Evolutionary conservation across 2,888 invertebrate species (phyloP).

Genomic region (Eilema griseolum): DNA sequence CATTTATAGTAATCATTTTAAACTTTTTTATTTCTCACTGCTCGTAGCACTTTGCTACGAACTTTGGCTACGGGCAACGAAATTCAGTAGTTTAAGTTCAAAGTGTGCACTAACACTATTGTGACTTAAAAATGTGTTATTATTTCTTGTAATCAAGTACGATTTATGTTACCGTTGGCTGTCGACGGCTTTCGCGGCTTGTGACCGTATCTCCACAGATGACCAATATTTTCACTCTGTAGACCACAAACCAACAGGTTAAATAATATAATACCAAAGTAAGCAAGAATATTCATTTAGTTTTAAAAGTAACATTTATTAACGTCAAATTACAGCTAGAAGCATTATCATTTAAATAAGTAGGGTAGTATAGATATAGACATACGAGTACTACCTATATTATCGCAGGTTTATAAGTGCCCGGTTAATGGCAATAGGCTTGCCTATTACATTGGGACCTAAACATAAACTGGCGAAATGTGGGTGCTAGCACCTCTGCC

Average conservation of each 20-base stretch:
- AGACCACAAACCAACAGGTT: background rate
- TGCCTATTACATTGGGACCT: too few species aligned
- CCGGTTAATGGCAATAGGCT: too few species aligned
- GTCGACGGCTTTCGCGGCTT: too few species aligned
- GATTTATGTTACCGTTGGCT: background rate
- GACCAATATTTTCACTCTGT: background rate
- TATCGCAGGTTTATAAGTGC: too few species aligned
- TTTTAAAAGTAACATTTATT: too few species aligned
- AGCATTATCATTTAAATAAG: background rate
- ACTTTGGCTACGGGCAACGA: background rate
- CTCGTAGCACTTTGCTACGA: slow-evolving; percentile 4
- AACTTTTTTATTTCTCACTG: background rate
- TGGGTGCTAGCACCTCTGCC: too few species aligned
- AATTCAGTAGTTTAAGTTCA: background rate
- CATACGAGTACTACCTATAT: too few species aligned
- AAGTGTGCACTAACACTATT: too few species aligned
- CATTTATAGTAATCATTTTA: background rate
- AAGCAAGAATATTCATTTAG: background rate
- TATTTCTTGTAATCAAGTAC: background rate
- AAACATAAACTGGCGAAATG: too few species aligned
- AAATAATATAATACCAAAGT: background rate
- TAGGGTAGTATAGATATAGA: too few species aligned
- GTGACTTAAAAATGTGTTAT: background rate
- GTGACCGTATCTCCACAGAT: background rate
- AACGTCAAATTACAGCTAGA: too few species aligned